Evolutionary conservation across 2,113 vertebrate species (phyloP), one percentile per base, ranked within the genome.

Genomic region (Zeus faber): DNA sequence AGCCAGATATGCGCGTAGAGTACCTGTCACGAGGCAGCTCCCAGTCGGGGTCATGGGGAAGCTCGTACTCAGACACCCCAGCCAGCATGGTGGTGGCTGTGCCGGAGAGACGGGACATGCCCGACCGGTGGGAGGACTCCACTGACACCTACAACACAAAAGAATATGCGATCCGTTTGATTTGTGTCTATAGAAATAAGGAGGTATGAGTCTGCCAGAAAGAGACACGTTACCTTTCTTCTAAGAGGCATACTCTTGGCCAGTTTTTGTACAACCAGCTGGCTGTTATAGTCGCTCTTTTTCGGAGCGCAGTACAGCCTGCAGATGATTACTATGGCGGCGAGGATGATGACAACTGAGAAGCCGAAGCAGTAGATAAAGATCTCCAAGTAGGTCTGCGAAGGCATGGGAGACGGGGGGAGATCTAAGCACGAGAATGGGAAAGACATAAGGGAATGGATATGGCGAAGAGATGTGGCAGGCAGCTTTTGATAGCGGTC

Each of bases 311-410:
- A 92, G 86, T 91, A 94, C 85, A 96, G 88, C 58, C 93, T 89
- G 79, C 93, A 94, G 82, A 95, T 67, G 59, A 93, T 86, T 22
- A 90, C 92, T 0, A 88, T 87, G 45, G 90, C 89, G 25, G 88
- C 85, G 89, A 98, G 93, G 80, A 92, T 87, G 74, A 89, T 76
- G 79, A 95, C 83, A 68, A 96, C 88, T 85, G 94, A 93, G 39
- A 92, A 94, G 9, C 92, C 95, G 0, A 92, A 87, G 85, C 94
- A 97, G 62, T 96, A 98, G 80, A 97, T 93, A 72, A 96, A 92
- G 76, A 96, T 92, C 77, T 96, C 94, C 89, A 95, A 77, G 83
- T 96, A 96, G 0, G 93, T 77, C 8, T 92, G 91, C 0, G 83
- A 68, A 24, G 74, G 70, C 21, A 73, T 51, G 0, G 62, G 65